A percentile compares a stretch with the other conserved stretches of the same genome.
Evolutionary conservation across 1,140 invertebrate species (phyloP).

Genomic region (Zaprionus capensis): DNA sequence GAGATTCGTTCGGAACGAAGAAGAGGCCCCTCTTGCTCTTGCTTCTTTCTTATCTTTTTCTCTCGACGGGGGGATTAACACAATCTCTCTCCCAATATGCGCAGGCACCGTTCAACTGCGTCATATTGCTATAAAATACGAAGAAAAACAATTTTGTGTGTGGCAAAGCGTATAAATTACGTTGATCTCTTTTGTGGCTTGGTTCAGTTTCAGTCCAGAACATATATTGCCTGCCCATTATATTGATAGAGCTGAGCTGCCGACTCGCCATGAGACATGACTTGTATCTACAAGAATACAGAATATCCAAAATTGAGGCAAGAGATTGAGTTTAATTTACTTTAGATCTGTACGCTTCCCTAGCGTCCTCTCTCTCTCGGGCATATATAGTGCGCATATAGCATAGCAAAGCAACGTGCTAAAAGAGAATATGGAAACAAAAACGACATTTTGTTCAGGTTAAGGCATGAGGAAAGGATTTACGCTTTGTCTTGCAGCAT

Average conservation of each 20-base stretch:
- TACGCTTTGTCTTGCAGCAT: conserved; percentile 50
- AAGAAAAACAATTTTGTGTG: conserved; percentile 48
- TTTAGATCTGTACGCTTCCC: conserved; percentile 17
- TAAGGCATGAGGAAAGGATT: conserved; percentile 56
- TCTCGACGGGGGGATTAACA: conserved; percentile 1
- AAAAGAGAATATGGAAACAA: conserved; percentile 64
- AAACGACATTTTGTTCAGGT: conserved; percentile 55
- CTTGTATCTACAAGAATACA: conserved; percentile 42
- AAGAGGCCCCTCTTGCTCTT: background rate
- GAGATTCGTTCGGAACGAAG: conserved; percentile 9
- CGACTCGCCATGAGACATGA: conserved; percentile 7
- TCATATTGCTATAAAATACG: conserved; percentile 76
- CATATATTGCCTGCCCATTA: conserved; percentile 20
- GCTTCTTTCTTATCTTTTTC: background rate
- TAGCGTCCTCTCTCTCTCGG: conserved; percentile 3
- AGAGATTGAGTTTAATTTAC: conserved; percentile 30
- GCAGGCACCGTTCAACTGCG: conserved; percentile 76
- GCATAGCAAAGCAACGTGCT: conserved; percentile 39
- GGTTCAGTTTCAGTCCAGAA: conserved; percentile 21
- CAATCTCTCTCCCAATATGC: conserved; percentile 49
- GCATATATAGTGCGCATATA: background rate
- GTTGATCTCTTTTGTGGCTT: conserved; percentile 20
- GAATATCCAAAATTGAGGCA: conserved; percentile 51
- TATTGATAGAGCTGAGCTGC: background rate
- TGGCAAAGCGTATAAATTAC: conserved; percentile 56